Conservation (phyloP, 2,797 vertebrate species). For the Sebastiscus albofasciatus region DNA sequence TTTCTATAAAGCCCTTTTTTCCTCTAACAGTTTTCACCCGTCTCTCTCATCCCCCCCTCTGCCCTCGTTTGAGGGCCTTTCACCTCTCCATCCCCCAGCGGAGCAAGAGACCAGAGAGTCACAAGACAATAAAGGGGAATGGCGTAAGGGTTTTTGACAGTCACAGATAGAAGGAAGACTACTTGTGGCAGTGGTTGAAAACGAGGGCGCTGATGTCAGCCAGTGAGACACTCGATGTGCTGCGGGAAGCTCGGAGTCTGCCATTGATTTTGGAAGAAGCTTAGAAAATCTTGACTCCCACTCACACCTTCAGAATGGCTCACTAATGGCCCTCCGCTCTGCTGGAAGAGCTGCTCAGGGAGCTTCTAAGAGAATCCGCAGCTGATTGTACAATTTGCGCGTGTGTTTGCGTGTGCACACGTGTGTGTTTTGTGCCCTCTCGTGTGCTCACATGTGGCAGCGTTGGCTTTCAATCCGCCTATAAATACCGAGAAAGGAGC, state of each 20-base stretch:
- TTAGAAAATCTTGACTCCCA: slow-evolving; percentile 67
- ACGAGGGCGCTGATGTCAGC: slow-evolving; percentile 12
- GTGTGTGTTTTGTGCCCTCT: slow-evolving; percentile 22
- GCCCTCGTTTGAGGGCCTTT: slow-evolving; percentile 24
- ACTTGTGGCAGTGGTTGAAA: slow-evolving; percentile 15
- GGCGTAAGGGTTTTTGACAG: slow-evolving; percentile 19
- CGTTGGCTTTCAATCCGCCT: slow-evolving; percentile 9
- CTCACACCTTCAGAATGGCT: slow-evolving; percentile 64
- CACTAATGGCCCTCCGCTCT: slow-evolving; percentile 67
- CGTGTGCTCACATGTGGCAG: slow-evolving; percentile 8
- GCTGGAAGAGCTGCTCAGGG: slow-evolving; percentile 54
- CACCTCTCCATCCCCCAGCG: slow-evolving; percentile 19
- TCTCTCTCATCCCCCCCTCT: background rate
- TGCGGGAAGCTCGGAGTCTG: slow-evolving; percentile 33
- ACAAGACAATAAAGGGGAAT: slow-evolving; percentile 28
- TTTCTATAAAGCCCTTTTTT: slow-evolving; percentile 58
- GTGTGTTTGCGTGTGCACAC: slow-evolving; percentile 19
- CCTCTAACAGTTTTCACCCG: slow-evolving; percentile 12
- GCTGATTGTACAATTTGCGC: slow-evolving; percentile 28
- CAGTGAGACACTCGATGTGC: slow-evolving; percentile 20
- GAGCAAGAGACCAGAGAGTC: slow-evolving; percentile 18
- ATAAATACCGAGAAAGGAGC: slow-evolving; percentile 25
- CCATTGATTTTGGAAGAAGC: slow-evolving; percentile 46
- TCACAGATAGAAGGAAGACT: slow-evolving; percentile 9
- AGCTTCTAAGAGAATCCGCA: slow-evolving; percentile 45